A percentile compares a stretch with the other conserved stretches of the same genome.
Conservation (phyloP, 1,140 invertebrate genomes). For the Meteorus sp. region DNA sequence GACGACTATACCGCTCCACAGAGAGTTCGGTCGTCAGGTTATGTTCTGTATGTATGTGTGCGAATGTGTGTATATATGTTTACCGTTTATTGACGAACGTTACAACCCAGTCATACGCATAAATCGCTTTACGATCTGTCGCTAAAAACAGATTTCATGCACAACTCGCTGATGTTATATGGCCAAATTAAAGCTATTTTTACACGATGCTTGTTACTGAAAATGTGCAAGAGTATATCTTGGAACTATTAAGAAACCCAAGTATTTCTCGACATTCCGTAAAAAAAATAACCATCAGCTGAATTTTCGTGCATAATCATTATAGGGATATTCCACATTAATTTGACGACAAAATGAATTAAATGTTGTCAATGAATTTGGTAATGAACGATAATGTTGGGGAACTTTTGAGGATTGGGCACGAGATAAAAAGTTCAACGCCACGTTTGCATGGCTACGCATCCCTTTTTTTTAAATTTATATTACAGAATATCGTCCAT, state of each 20-base stretch:
- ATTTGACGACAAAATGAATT: too few species aligned
- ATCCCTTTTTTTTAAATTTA: too few species aligned
- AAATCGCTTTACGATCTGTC: conserved; percentile 59
- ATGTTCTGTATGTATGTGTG: conserved; percentile 39
- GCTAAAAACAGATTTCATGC: conserved; percentile 57
- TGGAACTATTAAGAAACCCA: not conserved
- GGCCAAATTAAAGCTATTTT: conserved; percentile 26
- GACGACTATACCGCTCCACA: conserved; percentile 34
- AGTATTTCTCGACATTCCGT: not conserved
- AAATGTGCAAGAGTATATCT: conserved; percentile 9
- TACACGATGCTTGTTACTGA: conserved; percentile 2
- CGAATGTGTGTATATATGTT: too few species aligned
- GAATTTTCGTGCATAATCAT: too few species aligned
- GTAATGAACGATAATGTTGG: too few species aligned
- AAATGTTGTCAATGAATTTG: too few species aligned
- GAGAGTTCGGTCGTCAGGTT: conserved; percentile 26
- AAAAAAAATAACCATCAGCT: too few species aligned
- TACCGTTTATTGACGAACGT: conserved; percentile 55
- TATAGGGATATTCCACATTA: too few species aligned
- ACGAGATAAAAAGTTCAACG: too few species aligned
- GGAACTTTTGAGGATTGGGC: too few species aligned
- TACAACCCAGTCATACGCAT: conserved; percentile 52
- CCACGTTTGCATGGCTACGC: too few species aligned
- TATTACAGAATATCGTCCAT: too few species aligned
- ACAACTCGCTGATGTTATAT: conserved; percentile 42